phyloP scores from a whole-genome alignment of 2,797 vertebrate species.

The Mus minutoides region DNA sequence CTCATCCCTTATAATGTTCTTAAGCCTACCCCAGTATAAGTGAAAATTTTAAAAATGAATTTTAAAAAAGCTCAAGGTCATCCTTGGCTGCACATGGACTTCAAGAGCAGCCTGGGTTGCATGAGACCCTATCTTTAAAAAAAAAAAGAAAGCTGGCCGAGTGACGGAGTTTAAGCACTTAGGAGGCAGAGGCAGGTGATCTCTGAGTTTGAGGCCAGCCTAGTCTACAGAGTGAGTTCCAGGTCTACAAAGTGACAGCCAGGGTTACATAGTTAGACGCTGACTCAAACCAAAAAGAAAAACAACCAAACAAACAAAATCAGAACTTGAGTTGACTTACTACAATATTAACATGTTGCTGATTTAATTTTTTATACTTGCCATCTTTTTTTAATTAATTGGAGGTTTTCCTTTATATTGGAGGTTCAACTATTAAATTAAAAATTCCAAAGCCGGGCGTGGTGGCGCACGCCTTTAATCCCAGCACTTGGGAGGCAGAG shows the following conservation, averaged over 20 bases:
- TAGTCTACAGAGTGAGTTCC: background rate
- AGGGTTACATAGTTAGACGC: background rate
- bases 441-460: constrained; percentile 40
- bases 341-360: constrained; percentile 2
- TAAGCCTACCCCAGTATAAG: background rate
- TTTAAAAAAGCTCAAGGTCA: background rate
- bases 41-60: background rate
- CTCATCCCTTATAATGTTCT: background rate
- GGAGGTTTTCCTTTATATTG: constrained; percentile 25
- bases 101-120: background rate
- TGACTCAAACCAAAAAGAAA: background rate
- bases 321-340: background rate
- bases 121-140: background rate
- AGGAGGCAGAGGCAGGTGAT: background rate
- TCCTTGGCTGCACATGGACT: background rate
- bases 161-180: background rate
- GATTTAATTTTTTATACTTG: constrained; percentile 56
- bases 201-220: background rate
- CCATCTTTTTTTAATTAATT: background rate
- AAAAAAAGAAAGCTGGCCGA: background rate
- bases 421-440: constrained; percentile 16
- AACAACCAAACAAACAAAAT: background rate
- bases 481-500: too few relatives aligned
- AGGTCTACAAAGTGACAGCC: background rate
- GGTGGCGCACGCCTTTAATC: too few relatives aligned